Base-by-base conservation (phyloP, 2,888 invertebrate species). In the Diarsia dahlii region DNA sequence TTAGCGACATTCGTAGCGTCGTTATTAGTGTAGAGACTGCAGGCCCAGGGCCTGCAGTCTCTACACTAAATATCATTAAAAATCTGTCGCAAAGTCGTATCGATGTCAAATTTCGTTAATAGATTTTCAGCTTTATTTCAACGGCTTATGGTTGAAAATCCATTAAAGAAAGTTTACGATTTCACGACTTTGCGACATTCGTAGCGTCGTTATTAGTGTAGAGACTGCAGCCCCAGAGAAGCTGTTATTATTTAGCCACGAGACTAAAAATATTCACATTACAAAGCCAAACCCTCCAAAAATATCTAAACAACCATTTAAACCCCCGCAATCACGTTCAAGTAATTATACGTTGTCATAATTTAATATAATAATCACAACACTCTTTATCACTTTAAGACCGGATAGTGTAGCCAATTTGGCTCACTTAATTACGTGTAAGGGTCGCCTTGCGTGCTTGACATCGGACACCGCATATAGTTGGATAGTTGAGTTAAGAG, bases 381-480 rank as follows among this genome's bases (percentile, higher is more conserved):
- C n/a, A 74, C 73, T 71, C 82, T 85, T 84, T 86, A 85, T 85
- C 88, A 88, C 87, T 88, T 60, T 60, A 65, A 88, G 87, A 86
- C 81, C 28, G 68, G 65, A 73, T 87, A 80, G 74, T 84, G 86
- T 84, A 85, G 86, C 87, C 90, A 92, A 92, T 93, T 93, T 91
- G 87, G 85, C 82, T 73, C 81, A 83, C 88, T 90, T 93, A 93
- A 93, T 93, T 92, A 91, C 87, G 74, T 81, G 86, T 84, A 85
- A 84, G 88, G 89, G 85, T 89, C 89, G 84, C 76, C 87, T 86
- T 85, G 76, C 84, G 50, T 15, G 74, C 82, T 78, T 87, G 89
- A 87, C 87, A 89, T 82, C 83, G 75, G 90, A 87, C 86, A 89
- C 89, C 87, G 82, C 85, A 88, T 89, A 76, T 68, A 81, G 69